Evolutionary conservation across 2,888 invertebrate species (phyloP).

Genomic region (Drosophila meridionalis): DNA sequence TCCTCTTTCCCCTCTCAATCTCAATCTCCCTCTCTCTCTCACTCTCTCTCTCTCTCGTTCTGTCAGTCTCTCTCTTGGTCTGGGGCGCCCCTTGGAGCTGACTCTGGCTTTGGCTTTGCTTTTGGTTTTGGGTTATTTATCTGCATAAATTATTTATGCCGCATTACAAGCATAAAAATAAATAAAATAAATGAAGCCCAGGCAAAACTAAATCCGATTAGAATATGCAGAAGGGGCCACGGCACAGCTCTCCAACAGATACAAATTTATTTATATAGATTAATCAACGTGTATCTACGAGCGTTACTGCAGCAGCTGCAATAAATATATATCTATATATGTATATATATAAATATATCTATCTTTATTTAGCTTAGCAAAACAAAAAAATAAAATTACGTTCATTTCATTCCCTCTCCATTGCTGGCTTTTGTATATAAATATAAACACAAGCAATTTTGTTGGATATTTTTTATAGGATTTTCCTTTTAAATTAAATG

Average conservation of each 20-base stretch:
- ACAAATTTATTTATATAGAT: conserved; percentile 80
- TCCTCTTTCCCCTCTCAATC: neutral
- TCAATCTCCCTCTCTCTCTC: neutral
- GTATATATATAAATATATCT: conserved; percentile 7
- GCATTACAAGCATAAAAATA: conserved; percentile 83
- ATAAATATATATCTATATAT: conserved; percentile 36
- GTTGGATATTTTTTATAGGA: conserved; percentile 42
- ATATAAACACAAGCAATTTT: conserved; percentile 63
- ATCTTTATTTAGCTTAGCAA: conserved; percentile 70
- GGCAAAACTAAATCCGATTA: conserved; percentile 77
- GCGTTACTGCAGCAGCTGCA: conserved; percentile 50
- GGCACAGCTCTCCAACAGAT: conserved; percentile 39
- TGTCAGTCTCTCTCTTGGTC: neutral
- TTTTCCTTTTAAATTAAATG: conserved; percentile 64
- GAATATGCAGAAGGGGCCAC: conserved; percentile 60
- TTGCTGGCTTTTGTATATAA: conserved; percentile 12
- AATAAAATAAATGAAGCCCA: conserved; percentile 80
- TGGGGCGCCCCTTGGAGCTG: conserved; percentile 60
- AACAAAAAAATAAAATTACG: conserved; percentile 49
- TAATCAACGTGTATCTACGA: conserved; percentile 68
- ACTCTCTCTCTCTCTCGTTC: neutral
- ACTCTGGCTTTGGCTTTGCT: conserved; percentile 25
- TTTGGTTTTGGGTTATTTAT: conserved; percentile 74
- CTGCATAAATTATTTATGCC: conserved; percentile 83
- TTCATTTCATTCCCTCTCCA: neutral